Percentiles rank a stretch among this genome's conserved stretches.
Evolutionary conservation across 1,140 invertebrate genomes (phyloP).

Genomic region (Stratiolaelaps scimitus): DNA sequence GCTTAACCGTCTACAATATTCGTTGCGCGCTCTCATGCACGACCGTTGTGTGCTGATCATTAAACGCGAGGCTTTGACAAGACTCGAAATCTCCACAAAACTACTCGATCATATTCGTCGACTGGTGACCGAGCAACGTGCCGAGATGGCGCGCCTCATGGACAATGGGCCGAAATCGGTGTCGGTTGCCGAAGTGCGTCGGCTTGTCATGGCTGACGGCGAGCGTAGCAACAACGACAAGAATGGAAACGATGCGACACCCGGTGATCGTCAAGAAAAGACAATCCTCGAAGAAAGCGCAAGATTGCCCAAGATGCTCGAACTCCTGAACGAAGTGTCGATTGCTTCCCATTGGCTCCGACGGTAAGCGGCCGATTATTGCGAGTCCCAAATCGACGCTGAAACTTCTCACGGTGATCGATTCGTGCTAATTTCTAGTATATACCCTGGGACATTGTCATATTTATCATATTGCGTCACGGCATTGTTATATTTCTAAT

Average conservation of each 20-base stretch:
- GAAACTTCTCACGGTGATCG: too few species aligned
- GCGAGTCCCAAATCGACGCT: too few species aligned
- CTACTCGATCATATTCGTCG: conserved; percentile 3
- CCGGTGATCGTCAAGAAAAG: too few species aligned
- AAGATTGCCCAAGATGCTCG: conserved; percentile 6
- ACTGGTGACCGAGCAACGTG: background rate
- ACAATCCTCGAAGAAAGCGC: conserved; percentile 12
- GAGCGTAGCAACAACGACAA: background rate
- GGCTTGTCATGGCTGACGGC: conserved; percentile 17
- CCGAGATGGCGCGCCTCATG: conserved; percentile 5
- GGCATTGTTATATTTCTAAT: too few species aligned
- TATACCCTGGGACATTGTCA: conserved; percentile 7
- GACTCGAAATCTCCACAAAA: conserved; percentile 6
- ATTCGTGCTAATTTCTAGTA: too few species aligned
- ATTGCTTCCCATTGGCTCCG: conserved; percentile 26
- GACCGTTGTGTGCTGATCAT: conserved; percentile 15
- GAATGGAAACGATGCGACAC: background rate
- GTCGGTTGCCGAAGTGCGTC: conserved; percentile 2
- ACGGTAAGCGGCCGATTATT: background rate
- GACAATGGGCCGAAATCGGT: background rate
- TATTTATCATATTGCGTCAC: too few species aligned
- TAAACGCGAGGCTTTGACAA: conserved; percentile 19
- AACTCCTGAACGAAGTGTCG: conserved; percentile 23
- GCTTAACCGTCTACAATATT: conserved; percentile 9
- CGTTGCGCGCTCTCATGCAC: background rate